Evolutionary conservation across 2,113 vertebrate species (phyloP).

Genomic region (Lynx canadensis): DNA sequence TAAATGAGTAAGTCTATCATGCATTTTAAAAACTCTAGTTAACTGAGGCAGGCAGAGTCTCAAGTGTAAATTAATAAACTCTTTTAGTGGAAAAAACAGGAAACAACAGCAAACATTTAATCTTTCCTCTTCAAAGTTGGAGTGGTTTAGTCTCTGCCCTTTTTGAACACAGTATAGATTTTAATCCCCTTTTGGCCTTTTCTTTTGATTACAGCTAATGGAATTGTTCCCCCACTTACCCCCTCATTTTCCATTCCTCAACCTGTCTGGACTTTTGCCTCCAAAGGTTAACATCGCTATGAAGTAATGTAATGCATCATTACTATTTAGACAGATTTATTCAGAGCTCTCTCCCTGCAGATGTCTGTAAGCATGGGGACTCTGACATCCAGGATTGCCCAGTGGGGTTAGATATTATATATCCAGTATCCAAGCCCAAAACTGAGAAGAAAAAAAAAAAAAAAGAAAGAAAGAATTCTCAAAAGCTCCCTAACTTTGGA

Average conservation of each 20-base stretch:
- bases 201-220: constrained; percentile 85
- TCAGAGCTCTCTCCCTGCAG: constrained; percentile 53
- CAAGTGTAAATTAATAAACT: constrained; percentile 68
- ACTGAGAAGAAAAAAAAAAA: neutral
- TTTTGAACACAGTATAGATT: constrained; percentile 77
- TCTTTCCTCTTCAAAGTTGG: constrained; percentile 17
- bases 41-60: neutral
- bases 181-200: constrained; percentile 83
- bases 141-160: constrained; percentile 73
- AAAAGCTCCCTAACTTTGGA: neutral
- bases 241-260: constrained; percentile 87
- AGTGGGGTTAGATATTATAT: constrained; percentile 78
- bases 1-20: neutral
- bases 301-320: constrained; percentile 88
- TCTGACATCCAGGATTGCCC: constrained; percentile 76
- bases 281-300: constrained; percentile 85
- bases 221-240: constrained; percentile 82
- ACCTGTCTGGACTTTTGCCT: constrained; percentile 86
- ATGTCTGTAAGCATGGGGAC: constrained; percentile 73
- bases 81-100: constrained; percentile 39
- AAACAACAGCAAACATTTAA: constrained; percentile 55
- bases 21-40: constrained; percentile 54
- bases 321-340: constrained; percentile 87
- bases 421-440: constrained; percentile 57
- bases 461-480: neutral